Percentiles rank a stretch among this genome's conserved stretches.
phyloP scores from a whole-genome alignment of 1,140 invertebrate species.

The Akabosia matsudoensis region DNA sequence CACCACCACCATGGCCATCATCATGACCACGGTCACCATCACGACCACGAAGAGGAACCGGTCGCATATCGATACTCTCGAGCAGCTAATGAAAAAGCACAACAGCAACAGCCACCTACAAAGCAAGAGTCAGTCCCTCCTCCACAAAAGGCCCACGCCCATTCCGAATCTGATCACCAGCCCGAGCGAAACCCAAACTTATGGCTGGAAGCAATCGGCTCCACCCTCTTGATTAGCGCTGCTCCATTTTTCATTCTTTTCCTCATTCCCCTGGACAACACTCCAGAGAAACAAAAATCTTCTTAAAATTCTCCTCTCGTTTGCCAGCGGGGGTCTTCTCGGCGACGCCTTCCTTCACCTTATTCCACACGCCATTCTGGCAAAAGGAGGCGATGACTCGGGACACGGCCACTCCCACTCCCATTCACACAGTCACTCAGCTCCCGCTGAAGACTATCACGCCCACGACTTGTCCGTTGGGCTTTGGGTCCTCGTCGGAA shows the following conservation, averaged over 20 bases:
- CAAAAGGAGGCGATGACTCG: constrained; percentile 51
- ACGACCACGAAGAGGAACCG: constrained; percentile 53
- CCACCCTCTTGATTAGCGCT: constrained; percentile 87
- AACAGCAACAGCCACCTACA: constrained; percentile 47
- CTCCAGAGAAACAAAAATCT: constrained; percentile 74
- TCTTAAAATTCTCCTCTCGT: constrained; percentile 84
- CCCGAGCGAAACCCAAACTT: constrained; percentile 53
- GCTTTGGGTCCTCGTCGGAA: constrained; percentile 85
- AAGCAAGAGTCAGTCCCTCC: constrained; percentile 51
- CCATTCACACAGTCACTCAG: constrained; percentile 56
- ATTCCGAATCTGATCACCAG: constrained; percentile 40
- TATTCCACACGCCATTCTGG: constrained; percentile 86
- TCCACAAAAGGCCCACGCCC: constrained; percentile 49
- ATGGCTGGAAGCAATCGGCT: constrained; percentile 77
- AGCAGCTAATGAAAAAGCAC: constrained; percentile 60
- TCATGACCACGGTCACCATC: constrained; percentile 50
- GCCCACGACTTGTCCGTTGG: constrained; percentile 78
- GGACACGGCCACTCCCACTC: constrained; percentile 57
- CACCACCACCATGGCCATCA: constrained; percentile 51
- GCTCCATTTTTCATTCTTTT: constrained; percentile 92
- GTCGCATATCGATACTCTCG: constrained; percentile 72
- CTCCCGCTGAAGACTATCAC: constrained; percentile 55
- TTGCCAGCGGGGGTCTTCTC: constrained; percentile 89
- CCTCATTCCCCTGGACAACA: constrained; percentile 87
- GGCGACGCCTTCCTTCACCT: constrained; percentile 96